Conservation (phyloP, 2,113 vertebrate genomes). For the Ceratotherium simum region DNA sequence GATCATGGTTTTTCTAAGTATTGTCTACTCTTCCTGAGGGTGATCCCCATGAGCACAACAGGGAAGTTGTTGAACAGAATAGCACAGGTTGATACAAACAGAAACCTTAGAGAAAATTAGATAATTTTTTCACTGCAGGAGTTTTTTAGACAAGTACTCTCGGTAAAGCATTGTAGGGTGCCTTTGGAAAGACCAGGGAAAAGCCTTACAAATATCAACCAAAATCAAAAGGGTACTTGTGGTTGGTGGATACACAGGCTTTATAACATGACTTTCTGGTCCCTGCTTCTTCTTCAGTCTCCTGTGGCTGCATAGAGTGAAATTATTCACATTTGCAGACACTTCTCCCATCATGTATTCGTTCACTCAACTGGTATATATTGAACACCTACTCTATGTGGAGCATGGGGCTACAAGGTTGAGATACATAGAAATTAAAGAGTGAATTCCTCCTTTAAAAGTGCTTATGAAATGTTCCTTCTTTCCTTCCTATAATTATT, state of each 20-base stretch:
- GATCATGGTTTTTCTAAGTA: background rate
- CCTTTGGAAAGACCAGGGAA: conserved; percentile 60
- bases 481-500: background rate
- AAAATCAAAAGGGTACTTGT: conserved; percentile 62
- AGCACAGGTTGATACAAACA: conserved; percentile 35
- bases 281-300: conserved; percentile 23
- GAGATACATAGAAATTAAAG: background rate
- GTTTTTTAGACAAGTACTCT: conserved; percentile 11
- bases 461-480: background rate
- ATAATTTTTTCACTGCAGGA: conserved; percentile 58
- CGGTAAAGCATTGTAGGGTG: background rate
- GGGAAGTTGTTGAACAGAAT: background rate
- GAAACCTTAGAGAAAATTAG: conserved; percentile 65
- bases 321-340: conserved; percentile 4
- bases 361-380: background rate
- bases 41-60: background rate
- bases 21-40: conserved; percentile 39
- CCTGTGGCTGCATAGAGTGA: conserved; percentile 18
- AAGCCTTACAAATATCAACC: conserved; percentile 67
- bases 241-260: background rate
- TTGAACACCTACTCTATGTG: background rate
- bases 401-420: background rate
- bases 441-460: background rate
- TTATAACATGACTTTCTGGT: conserved; percentile 20
- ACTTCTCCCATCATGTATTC: background rate